Percentiles rank a stretch among this genome's conserved stretches.
phyloP scores from a whole-genome alignment of 2,888 invertebrate genomes.

The Melangyna quadrimaculata region DNA sequence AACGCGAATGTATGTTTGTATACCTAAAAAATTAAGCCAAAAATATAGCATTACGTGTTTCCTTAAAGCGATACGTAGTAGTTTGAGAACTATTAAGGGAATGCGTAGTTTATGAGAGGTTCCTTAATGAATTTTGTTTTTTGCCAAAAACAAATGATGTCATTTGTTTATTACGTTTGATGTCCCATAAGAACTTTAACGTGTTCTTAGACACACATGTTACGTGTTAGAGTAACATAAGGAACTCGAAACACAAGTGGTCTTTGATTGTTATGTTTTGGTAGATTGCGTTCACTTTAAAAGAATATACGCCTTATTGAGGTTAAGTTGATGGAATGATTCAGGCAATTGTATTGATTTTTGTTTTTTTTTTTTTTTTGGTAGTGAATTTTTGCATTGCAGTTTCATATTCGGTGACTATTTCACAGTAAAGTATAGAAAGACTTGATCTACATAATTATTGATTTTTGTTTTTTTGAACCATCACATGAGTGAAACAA shows the following conservation, averaged over 20 bases:
- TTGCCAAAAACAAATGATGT: not conserved
- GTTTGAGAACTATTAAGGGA: slow-evolving; percentile 11
- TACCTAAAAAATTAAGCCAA: not conserved
- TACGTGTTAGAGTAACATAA: not conserved
- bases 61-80: slow-evolving; percentile 47
- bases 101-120: slow-evolving; percentile 42
- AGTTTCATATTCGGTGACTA: not conserved
- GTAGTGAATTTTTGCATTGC: not conserved
- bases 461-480: too few relatives aligned
- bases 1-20: not conserved
- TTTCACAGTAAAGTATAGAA: not conserved
- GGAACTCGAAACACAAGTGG: not conserved
- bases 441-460: too few relatives aligned
- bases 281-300: not conserved
- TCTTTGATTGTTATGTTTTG: not conserved
- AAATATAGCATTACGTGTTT: slow-evolving; percentile 53
- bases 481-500: too few relatives aligned
- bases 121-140: slow-evolving; percentile 18
- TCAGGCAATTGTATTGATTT: not conserved
- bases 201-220: too few relatives aligned
- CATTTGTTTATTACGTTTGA: slow-evolving; percentile 2
- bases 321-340: not conserved
- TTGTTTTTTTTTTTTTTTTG: not conserved
- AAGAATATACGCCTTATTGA: not conserved
- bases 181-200: not conserved